Percentiles rank a stretch among this genome's conserved stretches.
Evolutionary conservation across 2,888 invertebrate species (phyloP).

Genomic region (Silvanus unidentatus): DNA sequence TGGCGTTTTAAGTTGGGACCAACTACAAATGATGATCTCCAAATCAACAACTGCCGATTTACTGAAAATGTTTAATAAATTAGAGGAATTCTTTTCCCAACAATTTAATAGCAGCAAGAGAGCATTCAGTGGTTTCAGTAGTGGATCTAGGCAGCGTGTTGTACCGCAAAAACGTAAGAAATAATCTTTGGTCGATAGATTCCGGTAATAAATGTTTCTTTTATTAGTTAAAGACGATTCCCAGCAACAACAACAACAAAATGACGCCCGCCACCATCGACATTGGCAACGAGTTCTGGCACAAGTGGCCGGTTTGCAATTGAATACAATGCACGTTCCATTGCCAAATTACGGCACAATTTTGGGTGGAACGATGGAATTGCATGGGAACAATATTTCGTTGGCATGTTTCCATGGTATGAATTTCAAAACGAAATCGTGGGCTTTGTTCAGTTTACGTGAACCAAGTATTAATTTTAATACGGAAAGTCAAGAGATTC

Average conservation of each 20-base stretch:
- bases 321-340: conserved; percentile 65
- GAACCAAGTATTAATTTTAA: conserved; percentile 91
- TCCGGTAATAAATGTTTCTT: too few species aligned
- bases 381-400: conserved; percentile 85
- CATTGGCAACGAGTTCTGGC: conserved; percentile 91
- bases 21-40: conserved; percentile 92
- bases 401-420: conserved; percentile 96
- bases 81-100: conserved; percentile 96
- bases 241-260: conserved; percentile 1
- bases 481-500: conserved; percentile 85
- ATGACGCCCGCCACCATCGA: conserved; percentile 47
- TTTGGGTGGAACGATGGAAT: conserved; percentile 81
- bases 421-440: conserved; percentile 91
- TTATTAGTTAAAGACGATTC: background rate
- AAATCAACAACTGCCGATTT: conserved; percentile 96
- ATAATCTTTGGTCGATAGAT: background rate
- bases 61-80: conserved; percentile 91
- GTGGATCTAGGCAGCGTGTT: conserved; percentile 33
- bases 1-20: conserved; percentile 91
- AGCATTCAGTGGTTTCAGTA: conserved; percentile 58
- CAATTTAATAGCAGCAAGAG: conserved; percentile 94
- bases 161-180: conserved; percentile 37
- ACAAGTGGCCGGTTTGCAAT: conserved; percentile 73
- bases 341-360: conserved; percentile 71
- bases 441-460: conserved; percentile 91